Conservation (phyloP, 2,113 vertebrate species). For the Cyprinus carpio region DNA sequence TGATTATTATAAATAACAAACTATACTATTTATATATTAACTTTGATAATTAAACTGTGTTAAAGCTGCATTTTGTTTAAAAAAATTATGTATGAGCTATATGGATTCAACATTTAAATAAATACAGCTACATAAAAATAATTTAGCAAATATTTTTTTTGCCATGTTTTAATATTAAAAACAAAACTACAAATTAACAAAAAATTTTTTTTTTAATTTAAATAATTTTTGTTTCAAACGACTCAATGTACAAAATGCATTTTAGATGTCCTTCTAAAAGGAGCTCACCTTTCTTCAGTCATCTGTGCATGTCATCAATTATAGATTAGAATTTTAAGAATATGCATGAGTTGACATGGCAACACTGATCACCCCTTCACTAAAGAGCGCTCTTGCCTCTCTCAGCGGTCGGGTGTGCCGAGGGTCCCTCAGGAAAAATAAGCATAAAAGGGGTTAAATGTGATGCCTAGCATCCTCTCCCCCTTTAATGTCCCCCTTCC, state of each 20-base stretch:
- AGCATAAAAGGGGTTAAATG: constrained; percentile 95
- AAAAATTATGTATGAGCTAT: background rate
- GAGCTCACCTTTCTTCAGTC: constrained; percentile 8
- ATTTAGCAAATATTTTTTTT: background rate
- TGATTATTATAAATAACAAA: background rate
- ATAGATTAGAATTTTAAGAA: constrained; percentile 57
- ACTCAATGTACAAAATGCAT: background rate
- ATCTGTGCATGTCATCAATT: constrained; percentile 49
- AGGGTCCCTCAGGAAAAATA: constrained; percentile 84
- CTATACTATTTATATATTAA: background rate
- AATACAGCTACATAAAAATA: background rate
- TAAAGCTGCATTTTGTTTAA: background rate
- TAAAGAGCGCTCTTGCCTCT: constrained; percentile 70
- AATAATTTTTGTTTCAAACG: background rate
- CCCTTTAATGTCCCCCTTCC: constrained; percentile 87
- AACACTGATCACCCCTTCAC: constrained; percentile 74
- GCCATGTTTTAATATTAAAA: background rate
- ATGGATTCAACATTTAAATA: background rate
- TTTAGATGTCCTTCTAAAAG: background rate
- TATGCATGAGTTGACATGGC: constrained; percentile 71
- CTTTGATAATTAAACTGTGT: background rate
- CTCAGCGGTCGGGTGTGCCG: constrained; percentile 67
- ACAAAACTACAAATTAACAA: background rate
- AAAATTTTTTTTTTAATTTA: too few species aligned
- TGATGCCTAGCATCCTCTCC: constrained; percentile 78